A percentile compares a stretch with the other conserved stretches of the same genome.
These are phyloP conservation scores for Tachina lurida DNA, from an alignment of 2,888 invertebrate genomes.

Conservation along the genomic window DNA sequence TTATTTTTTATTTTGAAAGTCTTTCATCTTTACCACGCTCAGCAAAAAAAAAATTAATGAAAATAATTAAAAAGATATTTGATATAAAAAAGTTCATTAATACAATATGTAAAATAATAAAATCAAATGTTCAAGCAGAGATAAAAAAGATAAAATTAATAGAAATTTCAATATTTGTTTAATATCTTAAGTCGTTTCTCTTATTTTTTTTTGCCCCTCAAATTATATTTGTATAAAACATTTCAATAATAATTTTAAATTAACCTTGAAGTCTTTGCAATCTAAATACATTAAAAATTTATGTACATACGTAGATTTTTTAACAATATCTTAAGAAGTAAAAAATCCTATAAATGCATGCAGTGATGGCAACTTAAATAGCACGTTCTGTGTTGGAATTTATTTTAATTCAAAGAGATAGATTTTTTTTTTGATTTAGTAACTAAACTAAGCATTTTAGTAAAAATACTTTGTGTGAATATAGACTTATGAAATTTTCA, in stretches of 20 bases:
- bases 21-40: conserved; percentile 30
- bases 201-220: neutral
- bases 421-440: no score
- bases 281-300: neutral
- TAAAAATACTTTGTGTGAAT: no score
- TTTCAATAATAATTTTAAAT: conserved; percentile 14
- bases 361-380: neutral
- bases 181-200: conserved; percentile 29
- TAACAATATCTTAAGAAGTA: neutral
- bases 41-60: neutral
- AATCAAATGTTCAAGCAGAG: neutral
- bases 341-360: neutral
- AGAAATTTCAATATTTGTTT: conserved; percentile 29
- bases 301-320: neutral
- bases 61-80: neutral
- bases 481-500: no score
- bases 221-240: conserved; percentile 47
- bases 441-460: no score
- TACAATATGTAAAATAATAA: conserved; percentile 11
- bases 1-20: neutral
- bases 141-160: conserved; percentile 22
- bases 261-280: conserved; percentile 31
- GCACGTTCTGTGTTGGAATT: neutral
- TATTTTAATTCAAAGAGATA: no score
- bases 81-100: conserved; percentile 8